Conservation (phyloP, 2,113 vertebrate genomes). For the Clarias gariepinus region DNA sequence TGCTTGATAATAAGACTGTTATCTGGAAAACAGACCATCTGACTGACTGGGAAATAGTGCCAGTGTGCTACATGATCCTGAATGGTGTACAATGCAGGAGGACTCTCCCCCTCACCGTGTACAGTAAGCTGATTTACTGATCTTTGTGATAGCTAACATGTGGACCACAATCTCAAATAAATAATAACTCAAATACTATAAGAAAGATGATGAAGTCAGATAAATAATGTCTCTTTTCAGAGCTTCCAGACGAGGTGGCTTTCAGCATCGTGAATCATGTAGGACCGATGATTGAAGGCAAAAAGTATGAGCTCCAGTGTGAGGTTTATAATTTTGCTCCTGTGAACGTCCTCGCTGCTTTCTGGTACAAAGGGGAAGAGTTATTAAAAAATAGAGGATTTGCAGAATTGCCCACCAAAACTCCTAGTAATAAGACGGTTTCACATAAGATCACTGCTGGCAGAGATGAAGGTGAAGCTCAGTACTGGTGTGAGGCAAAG, state of each 20-base stretch:
- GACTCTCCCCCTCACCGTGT: slow-evolving; percentile 49
- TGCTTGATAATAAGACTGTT: fast-evolving
- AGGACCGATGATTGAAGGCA: neutral
- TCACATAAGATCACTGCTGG: neutral
- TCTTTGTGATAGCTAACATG: neutral
- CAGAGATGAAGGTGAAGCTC: slow-evolving; percentile 46
- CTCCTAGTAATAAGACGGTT: slow-evolving; percentile 10
- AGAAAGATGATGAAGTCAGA: neutral
- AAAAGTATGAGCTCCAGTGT: slow-evolving; percentile 61
- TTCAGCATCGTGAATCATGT: neutral
- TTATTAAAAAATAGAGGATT: neutral
- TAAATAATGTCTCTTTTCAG: slow-evolving; percentile 42
- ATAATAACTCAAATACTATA: neutral
- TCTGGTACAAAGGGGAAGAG: slow-evolving; percentile 51
- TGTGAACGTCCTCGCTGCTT: slow-evolving; percentile 47
- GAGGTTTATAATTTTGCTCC: slow-evolving; percentile 58
- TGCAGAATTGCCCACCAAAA: fast-evolving
- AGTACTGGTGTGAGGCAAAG: slow-evolving; percentile 56
- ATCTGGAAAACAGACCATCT: neutral
- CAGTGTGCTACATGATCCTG: slow-evolving; percentile 37
- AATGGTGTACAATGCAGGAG: slow-evolving; percentile 13
- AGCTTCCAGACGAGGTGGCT: slow-evolving; percentile 45
- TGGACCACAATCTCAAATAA: neutral
- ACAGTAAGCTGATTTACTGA: slow-evolving; percentile 57
- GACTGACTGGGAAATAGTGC: slow-evolving; percentile 44